Evolutionary conservation across 2,888 invertebrate species (phyloP), one percentile per base, ranked within the genome.

Genomic region (Apodemia mormo): DNA sequence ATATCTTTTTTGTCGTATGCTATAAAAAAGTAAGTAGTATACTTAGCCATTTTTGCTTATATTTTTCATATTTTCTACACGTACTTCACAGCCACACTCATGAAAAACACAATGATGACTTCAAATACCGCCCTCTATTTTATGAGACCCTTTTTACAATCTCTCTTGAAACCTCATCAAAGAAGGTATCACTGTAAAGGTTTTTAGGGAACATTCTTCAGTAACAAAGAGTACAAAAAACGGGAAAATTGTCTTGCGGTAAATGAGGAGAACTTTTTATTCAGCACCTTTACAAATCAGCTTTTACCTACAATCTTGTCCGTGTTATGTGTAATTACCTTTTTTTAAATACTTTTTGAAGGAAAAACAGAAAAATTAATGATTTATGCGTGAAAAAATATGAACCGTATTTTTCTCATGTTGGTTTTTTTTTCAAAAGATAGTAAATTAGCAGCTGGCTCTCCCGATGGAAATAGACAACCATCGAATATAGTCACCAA

Each of bases 131-230:
- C 30, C 58, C 30, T 58, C 29, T 58, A 58, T 58, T 58, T 58
- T 58, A 58, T 58, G 58, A 30, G 58, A 58, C 58, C 58, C 58
- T 58, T 58, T 49, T 58, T 58, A 58, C 58, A 58, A 58, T 58
- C 58, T 58, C 58, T 58, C 58, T 58, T 58, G 33, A 58, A 58
- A 58, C 30, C 58, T 58, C 58, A 58, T 61, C 58, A 61, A 61
- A 33, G 58, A 61, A 61, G 58, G 58, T 61, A 61, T 61, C 58
- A 10, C 30, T 61, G 58, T 61, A 61, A 61, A 61, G 58, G 58
- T 33, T 61, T 61, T 61, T 61, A 49, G 58, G 58, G 58, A 61
- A 61, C 58, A 61, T 61, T 61, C 58, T 61, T 61, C 5, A 61
- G 58, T 61, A 30, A 61, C 30, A 61, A 61, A 61, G 29, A 29